These are phyloP conservation scores for Leptodactylus fallax DNA, from an alignment of 2,797 vertebrate genomes.

Conservation along the genomic window DNA sequence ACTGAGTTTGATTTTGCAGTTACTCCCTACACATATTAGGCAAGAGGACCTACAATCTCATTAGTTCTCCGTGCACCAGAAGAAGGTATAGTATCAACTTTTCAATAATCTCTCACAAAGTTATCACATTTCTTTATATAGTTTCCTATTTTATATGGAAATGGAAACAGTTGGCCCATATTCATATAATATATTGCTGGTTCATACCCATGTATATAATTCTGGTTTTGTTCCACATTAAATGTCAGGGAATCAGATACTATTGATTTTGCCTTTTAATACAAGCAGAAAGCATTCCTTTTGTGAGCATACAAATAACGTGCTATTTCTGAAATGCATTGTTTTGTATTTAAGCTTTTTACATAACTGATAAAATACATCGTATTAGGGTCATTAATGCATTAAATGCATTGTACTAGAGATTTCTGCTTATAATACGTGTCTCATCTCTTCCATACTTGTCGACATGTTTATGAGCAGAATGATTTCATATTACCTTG, in stretches of 20 bases:
- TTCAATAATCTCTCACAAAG: not conserved
- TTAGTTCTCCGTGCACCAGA: constrained; percentile 71
- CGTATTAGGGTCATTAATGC: not conserved
- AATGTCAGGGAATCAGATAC: not conserved
- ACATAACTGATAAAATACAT: not conserved
- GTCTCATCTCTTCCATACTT: not conserved
- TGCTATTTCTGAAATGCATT: not conserved
- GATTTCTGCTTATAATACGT: not conserved
- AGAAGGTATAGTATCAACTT: constrained; percentile 71
- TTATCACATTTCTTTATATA: not conserved
- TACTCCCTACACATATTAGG: constrained; percentile 80
- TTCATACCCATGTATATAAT: not conserved
- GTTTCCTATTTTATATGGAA: not conserved
- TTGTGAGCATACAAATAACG: not conserved
- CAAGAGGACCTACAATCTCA: constrained; percentile 72
- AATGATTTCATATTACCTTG: constrained; percentile 8
- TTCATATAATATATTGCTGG: not conserved
- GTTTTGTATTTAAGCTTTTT: not conserved
- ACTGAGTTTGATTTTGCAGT: constrained; percentile 75
- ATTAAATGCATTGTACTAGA: not conserved
- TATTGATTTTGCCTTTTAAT: not conserved
- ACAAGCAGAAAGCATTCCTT: not conserved
- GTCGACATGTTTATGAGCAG: not conserved
- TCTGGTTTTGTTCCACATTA: not conserved
- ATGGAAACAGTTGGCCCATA: too few relatives aligned